These are phyloP conservation scores for Spondyliosoma cantharus DNA, from an alignment of 2,797 vertebrate genomes.

Conservation along the genomic window DNA sequence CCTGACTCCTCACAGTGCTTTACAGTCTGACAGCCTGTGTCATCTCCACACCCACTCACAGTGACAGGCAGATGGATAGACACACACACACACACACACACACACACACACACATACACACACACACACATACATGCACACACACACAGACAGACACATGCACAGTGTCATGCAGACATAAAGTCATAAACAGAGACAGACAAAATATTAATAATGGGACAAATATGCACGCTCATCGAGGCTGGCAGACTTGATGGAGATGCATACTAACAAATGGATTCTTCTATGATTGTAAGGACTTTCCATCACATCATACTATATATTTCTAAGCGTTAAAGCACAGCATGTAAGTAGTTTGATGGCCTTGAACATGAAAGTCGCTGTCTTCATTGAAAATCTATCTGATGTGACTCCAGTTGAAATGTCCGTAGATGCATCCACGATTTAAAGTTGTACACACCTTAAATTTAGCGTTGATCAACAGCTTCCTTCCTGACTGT, in stretches of 20 bases:
- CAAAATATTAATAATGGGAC: slow-evolving; percentile 13
- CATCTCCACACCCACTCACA: slow-evolving; percentile 70
- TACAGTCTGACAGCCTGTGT: slow-evolving; percentile 74
- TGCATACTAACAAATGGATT: not conserved
- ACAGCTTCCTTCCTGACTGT: too few species aligned
- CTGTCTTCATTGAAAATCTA: too few species aligned
- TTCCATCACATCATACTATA: not conserved
- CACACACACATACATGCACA: slow-evolving; percentile 66
- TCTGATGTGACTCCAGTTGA: too few species aligned
- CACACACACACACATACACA: slow-evolving; percentile 42
- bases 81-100: slow-evolving; percentile 51
- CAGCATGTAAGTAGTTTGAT: too few species aligned
- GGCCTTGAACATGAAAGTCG: too few species aligned
- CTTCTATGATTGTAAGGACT: not conserved
- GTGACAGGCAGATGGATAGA: slow-evolving; percentile 31
- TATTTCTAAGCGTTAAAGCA: not conserved
- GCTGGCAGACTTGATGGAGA: not conserved
- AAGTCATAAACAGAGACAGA: slow-evolving; percentile 1
- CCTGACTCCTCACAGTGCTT: slow-evolving; percentile 71
- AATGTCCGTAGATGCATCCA: too few species aligned
- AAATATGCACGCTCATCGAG: not conserved
- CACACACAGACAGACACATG: slow-evolving; percentile 44
- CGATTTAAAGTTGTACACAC: too few species aligned
- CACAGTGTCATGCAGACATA: not conserved
- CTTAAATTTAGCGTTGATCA: too few species aligned